Evolutionary conservation across 1,140 invertebrate species (phyloP).

Genomic region (Pogonognathellus flavescens): DNA sequence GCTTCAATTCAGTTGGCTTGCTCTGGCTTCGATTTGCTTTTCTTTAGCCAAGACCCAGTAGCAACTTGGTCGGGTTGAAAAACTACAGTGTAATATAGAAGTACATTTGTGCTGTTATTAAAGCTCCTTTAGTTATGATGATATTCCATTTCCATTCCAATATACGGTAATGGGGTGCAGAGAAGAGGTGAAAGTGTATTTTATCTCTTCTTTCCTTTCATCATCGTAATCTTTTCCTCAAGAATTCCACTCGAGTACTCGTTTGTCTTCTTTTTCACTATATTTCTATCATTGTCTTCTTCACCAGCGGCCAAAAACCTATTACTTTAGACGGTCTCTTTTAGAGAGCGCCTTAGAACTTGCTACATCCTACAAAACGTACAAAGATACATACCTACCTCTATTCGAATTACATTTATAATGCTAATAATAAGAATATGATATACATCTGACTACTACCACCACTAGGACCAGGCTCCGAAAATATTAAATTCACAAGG

Average conservation of each 20-base stretch:
- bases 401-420: too few relatives aligned
- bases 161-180: slow-evolving; percentile 43
- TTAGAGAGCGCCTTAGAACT: too few relatives aligned
- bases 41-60: too few relatives aligned
- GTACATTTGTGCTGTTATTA: slow-evolving; percentile 30
- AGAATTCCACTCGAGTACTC: slow-evolving; percentile 22
- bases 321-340: too few relatives aligned
- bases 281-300: slow-evolving; percentile 11
- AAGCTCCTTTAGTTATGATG: slow-evolving; percentile 24
- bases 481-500: too few relatives aligned
- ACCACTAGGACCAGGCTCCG: too few relatives aligned
- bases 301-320: not conserved
- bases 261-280: not conserved
- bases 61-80: too few relatives aligned
- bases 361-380: too few relatives aligned
- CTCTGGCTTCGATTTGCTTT: not conserved
- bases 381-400: too few relatives aligned
- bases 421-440: too few relatives aligned
- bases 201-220: slow-evolving; percentile 30
- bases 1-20: slow-evolving; percentile 21
- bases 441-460: too few relatives aligned
- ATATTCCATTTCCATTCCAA: slow-evolving; percentile 42
- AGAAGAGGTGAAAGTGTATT: slow-evolving; percentile 48
- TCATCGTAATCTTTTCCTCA: slow-evolving; percentile 39
- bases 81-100: not conserved